Evolutionary conservation across 1,140 invertebrate genomes (phyloP).

Genomic region (Hetaerina americana): DNA sequence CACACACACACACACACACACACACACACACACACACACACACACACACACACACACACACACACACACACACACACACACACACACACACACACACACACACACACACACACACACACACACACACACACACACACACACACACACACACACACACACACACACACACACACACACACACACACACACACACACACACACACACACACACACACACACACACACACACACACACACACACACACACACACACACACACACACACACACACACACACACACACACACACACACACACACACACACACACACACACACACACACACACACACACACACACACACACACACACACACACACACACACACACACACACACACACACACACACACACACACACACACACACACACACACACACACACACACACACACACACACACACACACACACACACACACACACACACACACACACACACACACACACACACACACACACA

Average conservation of each 20-base stretch:
- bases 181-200: not conserved
- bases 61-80: not conserved
- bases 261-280: not conserved
- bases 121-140: not conserved
- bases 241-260: not conserved
- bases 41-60: not conserved
- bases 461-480: not conserved
- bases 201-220: not conserved
- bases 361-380: not conserved
- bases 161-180: not conserved
- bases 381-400: not conserved
- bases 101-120: not conserved
- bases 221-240: not conserved
- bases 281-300: not conserved
- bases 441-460: not conserved
- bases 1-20: not conserved
- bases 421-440: not conserved
- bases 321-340: not conserved
- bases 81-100: not conserved
- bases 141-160: not conserved
- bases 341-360: not conserved
- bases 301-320: not conserved
- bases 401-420: not conserved
- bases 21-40: not conserved
- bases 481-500: not conserved